Evolutionary conservation across 1,140 invertebrate species (phyloP).

Genomic region (Schlechtendalia chinensis): DNA sequence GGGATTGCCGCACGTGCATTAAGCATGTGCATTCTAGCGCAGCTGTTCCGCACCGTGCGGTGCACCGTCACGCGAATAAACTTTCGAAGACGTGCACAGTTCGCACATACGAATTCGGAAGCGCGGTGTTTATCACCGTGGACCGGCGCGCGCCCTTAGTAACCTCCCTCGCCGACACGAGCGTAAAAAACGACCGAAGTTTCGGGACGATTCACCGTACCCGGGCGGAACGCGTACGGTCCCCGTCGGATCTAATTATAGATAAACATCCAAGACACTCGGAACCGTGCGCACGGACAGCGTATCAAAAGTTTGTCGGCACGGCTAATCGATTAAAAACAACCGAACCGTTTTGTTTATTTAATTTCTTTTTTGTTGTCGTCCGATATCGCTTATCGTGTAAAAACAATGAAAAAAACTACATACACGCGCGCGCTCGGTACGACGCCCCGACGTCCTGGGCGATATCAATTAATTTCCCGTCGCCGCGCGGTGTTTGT

Average conservation of each 20-base stretch:
- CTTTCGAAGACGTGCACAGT: conserved; percentile 27
- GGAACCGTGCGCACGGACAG: too few species aligned
- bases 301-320: too few species aligned
- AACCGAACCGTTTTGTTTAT: too few species aligned
- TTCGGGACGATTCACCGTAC: neutral
- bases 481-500: conserved; percentile 30
- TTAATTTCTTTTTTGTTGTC: too few species aligned
- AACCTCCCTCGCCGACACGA: too few species aligned
- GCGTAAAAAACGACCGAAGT: neutral
- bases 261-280: neutral
- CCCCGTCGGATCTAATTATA: conserved; percentile 20
- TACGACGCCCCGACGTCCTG: conserved; percentile 7
- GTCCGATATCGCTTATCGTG: conserved; percentile 20
- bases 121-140: conserved; percentile 4
- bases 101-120: conserved; percentile 14
- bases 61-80: neutral
- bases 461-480: conserved; percentile 46
- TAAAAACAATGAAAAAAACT: neutral
- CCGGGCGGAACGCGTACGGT: neutral
- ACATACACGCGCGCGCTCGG: too few species aligned
- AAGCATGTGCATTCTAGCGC: neutral
- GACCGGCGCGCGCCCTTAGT: too few species aligned
- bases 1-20: conserved; percentile 10
- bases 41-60: conserved; percentile 14
- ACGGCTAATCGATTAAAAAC: conserved; percentile 34